Base-by-base conservation (phyloP, 2,797 vertebrate genomes). In the Amblyopsis hoosieri region DNA sequence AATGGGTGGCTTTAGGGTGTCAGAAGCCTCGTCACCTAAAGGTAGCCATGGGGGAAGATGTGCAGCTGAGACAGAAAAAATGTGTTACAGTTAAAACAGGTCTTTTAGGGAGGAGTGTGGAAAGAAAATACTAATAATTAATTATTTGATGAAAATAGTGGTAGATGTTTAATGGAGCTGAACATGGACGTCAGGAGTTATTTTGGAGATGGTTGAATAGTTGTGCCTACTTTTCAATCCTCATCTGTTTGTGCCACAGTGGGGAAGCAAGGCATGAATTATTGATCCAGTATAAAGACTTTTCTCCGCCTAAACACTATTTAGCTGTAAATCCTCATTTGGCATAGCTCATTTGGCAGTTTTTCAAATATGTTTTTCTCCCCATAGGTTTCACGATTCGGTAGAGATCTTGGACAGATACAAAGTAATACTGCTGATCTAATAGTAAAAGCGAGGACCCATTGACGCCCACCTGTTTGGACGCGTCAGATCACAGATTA, bases 221-320 rank as follows among this genome's bases (percentile, higher is more conserved):
- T 31, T n/a, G 12, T 33, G 4, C 3, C 3, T 2, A 13, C 17
- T 23, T 78, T 52, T 50, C 60, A 14, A 33, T 49, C 60, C 0
- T 29, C 3, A 29, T 29, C 23, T 29, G 23, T 87, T 89, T 84
- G 77, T 64, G 65, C 52, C 56, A 58, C 65, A 52, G 42, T 48
- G 78, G 83, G 23, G 23, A 29, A 80, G 75, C 78, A 75, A 77
- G 80, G 67, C 71, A 78, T 64, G 66, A 79, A 60, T 72, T 80
- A 83, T 87, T 76, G 83, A 88, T 78, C 64, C 1, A 9, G 45
- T 72, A 50, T 66, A 62, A 78, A 72, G 74, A 68, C 77, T 73
- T 31, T 33, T n/a, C 11, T 50, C 37, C 29, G 46, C 56, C 60
- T 29, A 29, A 66, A 54, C 64, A 65, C 47, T 54, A 46, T 50